These are phyloP conservation scores for Microplitis demolitor DNA, from an alignment of 1,140 invertebrate genomes.

Conservation along the genomic window DNA sequence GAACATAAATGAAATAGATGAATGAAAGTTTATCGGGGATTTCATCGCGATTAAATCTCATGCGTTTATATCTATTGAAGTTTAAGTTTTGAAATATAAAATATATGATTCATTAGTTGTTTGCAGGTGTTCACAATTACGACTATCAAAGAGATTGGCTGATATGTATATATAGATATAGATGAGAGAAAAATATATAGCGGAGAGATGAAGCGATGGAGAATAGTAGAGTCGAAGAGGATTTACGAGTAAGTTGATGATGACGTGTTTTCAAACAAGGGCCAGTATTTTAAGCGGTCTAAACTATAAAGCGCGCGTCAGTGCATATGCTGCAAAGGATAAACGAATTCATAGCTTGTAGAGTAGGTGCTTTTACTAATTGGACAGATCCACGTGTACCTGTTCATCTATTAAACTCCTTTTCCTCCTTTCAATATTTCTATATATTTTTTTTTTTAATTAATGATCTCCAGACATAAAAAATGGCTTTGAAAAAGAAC, in stretches of 20 bases:
- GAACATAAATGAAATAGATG: too few relatives aligned
- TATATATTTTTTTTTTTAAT: background rate
- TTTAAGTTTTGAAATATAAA: background rate
- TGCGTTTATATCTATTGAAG: constrained; percentile 26
- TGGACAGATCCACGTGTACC: background rate
- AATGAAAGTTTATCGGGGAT: too few relatives aligned
- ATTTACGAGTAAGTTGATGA: too few relatives aligned
- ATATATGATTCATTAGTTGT: constrained; percentile 26
- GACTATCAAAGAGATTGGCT: background rate
- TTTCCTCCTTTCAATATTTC: background rate
- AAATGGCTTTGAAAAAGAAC: background rate
- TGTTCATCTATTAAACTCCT: background rate
- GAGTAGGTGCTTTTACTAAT: constrained; percentile 2
- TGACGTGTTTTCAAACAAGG: too few relatives aligned
- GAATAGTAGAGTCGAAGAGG: too few relatives aligned
- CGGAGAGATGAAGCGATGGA: too few relatives aligned
- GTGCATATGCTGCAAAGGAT: background rate
- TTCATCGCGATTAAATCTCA: constrained; percentile 13
- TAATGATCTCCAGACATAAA: too few relatives aligned
- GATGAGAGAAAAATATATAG: too few relatives aligned
- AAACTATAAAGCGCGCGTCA: too few relatives aligned
- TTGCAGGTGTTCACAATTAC: constrained; percentile 24
- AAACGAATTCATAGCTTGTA: background rate
- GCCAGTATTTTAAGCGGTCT: too few relatives aligned
- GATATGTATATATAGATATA: background rate